phyloP scores from a whole-genome alignment of 2,797 vertebrate species.

The Rhinichthys osculus region DNA sequence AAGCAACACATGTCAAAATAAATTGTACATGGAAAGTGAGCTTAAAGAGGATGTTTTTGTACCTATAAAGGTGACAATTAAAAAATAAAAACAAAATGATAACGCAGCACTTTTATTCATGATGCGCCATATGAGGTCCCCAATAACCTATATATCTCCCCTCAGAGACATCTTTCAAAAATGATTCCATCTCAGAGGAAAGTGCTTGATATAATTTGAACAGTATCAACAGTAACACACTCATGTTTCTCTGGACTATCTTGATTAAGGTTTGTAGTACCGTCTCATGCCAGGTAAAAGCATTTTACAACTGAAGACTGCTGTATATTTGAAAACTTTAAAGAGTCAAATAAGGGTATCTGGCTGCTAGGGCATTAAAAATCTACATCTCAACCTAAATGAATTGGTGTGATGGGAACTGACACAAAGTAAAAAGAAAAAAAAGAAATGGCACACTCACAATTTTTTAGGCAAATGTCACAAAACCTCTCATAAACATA shows the following conservation, averaged over 20 bases:
- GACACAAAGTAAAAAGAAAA: not conserved
- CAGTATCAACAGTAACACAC: not conserved
- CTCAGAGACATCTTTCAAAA: not conserved
- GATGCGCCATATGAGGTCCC: not conserved
- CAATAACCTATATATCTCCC: not conserved
- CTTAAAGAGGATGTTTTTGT: not conserved
- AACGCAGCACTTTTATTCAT: not conserved
- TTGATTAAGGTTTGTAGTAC: not conserved
- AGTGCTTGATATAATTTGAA: not conserved
- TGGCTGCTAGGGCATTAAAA: not conserved
- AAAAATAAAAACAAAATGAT: not conserved
- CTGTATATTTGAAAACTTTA: not conserved
- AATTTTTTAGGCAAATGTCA: not conserved
- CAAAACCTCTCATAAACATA: not conserved
- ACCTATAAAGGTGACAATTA: not conserved
- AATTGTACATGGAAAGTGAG: not conserved
- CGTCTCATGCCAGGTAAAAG: not conserved
- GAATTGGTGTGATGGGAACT: not conserved
- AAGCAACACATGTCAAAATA: slow-evolving; percentile 3
- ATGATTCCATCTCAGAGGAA: not conserved
- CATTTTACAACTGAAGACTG: not conserved
- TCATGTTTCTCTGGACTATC: not conserved
- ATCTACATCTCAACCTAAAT: not conserved
- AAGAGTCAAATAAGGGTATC: not conserved
- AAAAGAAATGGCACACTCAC: not conserved